phyloP scores from a whole-genome alignment of 2,888 invertebrate genomes.

The Byasa hedistus region DNA sequence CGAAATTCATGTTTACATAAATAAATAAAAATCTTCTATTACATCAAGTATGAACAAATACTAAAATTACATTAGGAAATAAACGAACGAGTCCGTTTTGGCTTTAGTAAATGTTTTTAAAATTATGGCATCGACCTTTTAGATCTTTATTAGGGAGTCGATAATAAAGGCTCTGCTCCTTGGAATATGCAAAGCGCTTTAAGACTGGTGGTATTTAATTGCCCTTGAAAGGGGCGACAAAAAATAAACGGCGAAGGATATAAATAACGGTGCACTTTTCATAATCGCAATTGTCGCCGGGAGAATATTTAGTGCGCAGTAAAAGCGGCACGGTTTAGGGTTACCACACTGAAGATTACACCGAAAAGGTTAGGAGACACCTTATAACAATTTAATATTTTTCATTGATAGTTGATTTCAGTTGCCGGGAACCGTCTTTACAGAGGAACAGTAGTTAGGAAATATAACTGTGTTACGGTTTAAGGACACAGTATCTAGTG shows the following conservation, averaged over 20 bases:
- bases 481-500: no score
- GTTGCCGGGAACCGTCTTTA: no score
- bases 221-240: conserved; percentile 80
- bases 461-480: no score
- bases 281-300: conserved; percentile 80
- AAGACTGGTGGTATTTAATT: conserved; percentile 79
- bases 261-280: conserved; percentile 81
- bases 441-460: no score
- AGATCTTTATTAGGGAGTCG: conserved; percentile 67
- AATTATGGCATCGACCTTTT: conserved; percentile 52
- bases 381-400: no score
- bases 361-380: neutral
- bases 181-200: conserved; percentile 74
- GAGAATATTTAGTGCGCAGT: conserved; percentile 80
- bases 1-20: no score
- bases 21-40: no score
- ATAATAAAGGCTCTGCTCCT: conserved; percentile 56
- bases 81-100: neutral
- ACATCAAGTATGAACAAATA: no score
- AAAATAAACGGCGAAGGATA: conserved; percentile 73
- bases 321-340: conserved; percentile 56
- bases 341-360: conserved; percentile 20
- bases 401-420: no score
- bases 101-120: conserved; percentile 17
- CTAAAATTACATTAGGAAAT: neutral